Percentiles rank a stretch among this genome's conserved stretches.
phyloP scores from a whole-genome alignment of 2,113 vertebrate genomes.

The Mirza zaza region DNA sequence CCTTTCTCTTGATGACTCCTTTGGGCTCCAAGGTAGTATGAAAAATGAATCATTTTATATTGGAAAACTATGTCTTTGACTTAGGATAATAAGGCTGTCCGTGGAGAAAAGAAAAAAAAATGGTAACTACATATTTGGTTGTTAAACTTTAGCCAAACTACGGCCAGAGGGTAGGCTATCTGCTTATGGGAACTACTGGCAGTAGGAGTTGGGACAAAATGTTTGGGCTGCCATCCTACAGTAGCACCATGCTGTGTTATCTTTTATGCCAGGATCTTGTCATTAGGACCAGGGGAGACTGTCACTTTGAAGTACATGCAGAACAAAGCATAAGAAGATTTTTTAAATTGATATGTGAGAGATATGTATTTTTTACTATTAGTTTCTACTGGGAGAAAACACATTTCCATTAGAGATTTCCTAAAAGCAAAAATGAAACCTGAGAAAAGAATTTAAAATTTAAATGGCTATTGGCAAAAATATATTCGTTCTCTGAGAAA shows the following conservation, averaged over 20 bases:
- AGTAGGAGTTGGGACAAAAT: not conserved
- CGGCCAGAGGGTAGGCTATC: slow-evolving; percentile 1
- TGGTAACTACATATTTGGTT: not conserved
- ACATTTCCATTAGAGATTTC: slow-evolving; percentile 25
- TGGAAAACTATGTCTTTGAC: slow-evolving; percentile 4
- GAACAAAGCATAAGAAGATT: slow-evolving; percentile 36
- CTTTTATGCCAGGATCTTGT: slow-evolving; percentile 13
- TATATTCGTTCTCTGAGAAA: slow-evolving; percentile 48
- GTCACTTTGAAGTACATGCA: slow-evolving; percentile 18
- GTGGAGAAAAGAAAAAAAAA: not conserved
- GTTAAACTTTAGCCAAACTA: slow-evolving; percentile 33
- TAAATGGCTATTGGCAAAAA: slow-evolving; percentile 34
- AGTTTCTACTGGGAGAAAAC: slow-evolving; percentile 19
- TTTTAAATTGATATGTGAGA: slow-evolving; percentile 34
- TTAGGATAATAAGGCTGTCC: not conserved
- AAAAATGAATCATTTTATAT: slow-evolving; percentile 23
- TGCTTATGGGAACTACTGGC: slow-evolving; percentile 41
- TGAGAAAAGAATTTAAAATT: slow-evolving; percentile 52
- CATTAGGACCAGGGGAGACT: not conserved
- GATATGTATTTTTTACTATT: slow-evolving; percentile 24
- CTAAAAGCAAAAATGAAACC: slow-evolving; percentile 30
- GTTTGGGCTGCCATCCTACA: not conserved
- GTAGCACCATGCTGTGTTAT: not conserved
- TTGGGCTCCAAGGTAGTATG: not conserved
- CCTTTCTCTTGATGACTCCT: not conserved